A percentile compares a stretch with the other conserved stretches of the same genome.
Conservation (phyloP, 2,888 invertebrate genomes). For the Lasioglossum morio region DNA sequence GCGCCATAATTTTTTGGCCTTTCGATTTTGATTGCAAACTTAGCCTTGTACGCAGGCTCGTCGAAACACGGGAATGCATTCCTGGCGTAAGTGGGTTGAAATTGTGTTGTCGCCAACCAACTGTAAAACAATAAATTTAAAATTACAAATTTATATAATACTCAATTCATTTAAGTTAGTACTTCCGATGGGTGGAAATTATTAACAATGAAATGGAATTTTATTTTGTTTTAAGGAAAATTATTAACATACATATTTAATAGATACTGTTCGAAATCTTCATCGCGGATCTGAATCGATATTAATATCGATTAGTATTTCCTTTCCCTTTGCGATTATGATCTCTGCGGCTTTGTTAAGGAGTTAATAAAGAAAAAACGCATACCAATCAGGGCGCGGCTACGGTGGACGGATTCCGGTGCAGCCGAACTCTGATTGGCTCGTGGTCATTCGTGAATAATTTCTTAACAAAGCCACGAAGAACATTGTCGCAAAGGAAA, state of each 20-base stretch:
- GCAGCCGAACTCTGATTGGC: too few relatives aligned
- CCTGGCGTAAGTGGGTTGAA: conserved; percentile 89
- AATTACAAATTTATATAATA: background rate
- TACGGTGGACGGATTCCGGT: too few relatives aligned
- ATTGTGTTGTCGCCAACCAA: conserved; percentile 89
- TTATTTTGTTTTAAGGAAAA: background rate
- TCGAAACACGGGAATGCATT: conserved; percentile 93
- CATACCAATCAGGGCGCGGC: too few relatives aligned
- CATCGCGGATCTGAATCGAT: background rate
- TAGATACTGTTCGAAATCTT: background rate
- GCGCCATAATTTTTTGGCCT: conserved; percentile 65
- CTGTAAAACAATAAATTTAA: conserved; percentile 69
- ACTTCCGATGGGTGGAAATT: background rate
- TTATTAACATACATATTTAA: background rate
- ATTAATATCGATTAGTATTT: background rate
- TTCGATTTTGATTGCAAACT: conserved; percentile 73
- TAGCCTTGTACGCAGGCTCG: conserved; percentile 85
- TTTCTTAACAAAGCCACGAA: too few relatives aligned
- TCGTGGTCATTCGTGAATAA: too few relatives aligned
- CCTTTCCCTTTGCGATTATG: too few relatives aligned
- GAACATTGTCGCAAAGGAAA: background rate
- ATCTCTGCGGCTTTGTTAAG: too few relatives aligned
- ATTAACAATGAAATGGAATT: background rate
- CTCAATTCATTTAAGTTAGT: background rate
- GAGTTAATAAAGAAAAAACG: too few relatives aligned